phyloP scores from a whole-genome alignment of 2,888 invertebrate genomes.

The Athalia circularis region DNA sequence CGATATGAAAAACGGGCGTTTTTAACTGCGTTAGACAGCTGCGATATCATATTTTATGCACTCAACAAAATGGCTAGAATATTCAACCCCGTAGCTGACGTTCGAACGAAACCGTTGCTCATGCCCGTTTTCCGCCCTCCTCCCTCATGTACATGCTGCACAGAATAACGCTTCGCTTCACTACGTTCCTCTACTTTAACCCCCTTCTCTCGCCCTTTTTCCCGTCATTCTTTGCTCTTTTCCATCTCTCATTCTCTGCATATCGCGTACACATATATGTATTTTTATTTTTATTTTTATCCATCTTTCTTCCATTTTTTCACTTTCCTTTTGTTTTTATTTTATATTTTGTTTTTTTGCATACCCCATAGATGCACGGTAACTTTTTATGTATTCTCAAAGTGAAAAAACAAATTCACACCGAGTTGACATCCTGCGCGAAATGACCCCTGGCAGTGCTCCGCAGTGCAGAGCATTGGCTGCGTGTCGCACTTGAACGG shows the following conservation, averaged over 20 bases:
- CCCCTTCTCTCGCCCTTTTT: background rate
- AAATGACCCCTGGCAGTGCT: background rate
- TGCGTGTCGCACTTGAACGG: slow-evolving; percentile 34
- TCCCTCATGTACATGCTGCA: background rate
- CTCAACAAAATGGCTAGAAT: slow-evolving; percentile 54
- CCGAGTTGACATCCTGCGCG: background rate
- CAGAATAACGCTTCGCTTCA: background rate
- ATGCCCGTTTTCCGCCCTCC: slow-evolving; percentile 54
- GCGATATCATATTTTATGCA: slow-evolving; percentile 60
- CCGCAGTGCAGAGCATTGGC: background rate
- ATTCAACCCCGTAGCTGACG: slow-evolving; percentile 50
- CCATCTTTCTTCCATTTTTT: background rate
- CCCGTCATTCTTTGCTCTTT: background rate
- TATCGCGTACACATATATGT: no score
- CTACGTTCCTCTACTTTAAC: background rate
- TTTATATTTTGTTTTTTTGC: background rate
- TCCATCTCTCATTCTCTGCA: background rate
- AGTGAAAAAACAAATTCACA: background rate
- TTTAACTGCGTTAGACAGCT: slow-evolving; percentile 59
- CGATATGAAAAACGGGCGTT: slow-evolving; percentile 27
- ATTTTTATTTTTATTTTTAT: slow-evolving; percentile 2
- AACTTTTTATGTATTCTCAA: no score
- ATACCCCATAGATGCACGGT: background rate
- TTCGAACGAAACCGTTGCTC: slow-evolving; percentile 57
- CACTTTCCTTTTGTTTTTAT: background rate